Evolutionary conservation across 1,140 invertebrate species (phyloP).

Genomic region (Bombus affinis): DNA sequence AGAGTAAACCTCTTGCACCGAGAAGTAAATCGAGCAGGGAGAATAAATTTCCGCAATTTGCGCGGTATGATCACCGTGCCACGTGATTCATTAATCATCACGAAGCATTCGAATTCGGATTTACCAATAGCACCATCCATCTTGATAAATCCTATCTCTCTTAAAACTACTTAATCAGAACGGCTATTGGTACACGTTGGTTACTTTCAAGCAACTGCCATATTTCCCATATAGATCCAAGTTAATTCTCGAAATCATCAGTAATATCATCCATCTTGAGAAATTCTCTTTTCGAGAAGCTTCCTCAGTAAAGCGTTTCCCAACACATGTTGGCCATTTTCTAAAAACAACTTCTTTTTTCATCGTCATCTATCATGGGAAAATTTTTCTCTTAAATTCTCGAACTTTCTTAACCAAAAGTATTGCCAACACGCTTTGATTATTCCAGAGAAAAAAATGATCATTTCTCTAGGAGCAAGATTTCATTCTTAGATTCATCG

Average conservation of each 20-base stretch:
- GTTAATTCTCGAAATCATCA: too few species aligned
- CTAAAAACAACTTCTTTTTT: too few species aligned
- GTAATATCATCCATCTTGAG: neutral
- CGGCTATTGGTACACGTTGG: neutral
- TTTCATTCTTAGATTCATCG: too few species aligned
- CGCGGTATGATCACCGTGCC: neutral
- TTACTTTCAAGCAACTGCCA: neutral
- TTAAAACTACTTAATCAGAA: neutral
- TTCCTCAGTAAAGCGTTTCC: too few species aligned
- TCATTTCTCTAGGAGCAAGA: too few species aligned
- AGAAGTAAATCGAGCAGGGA: slow-evolving; percentile 20
- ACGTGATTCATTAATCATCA: slow-evolving; percentile 30
- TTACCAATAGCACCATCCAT: neutral
- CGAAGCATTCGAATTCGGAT: neutral
- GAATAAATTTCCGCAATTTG: slow-evolving; percentile 37
- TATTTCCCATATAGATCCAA: too few species aligned
- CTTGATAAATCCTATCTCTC: slow-evolving; percentile 14
- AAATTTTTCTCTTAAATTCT: too few species aligned
- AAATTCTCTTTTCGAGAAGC: neutral
- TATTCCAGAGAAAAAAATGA: too few species aligned
- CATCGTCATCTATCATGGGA: too few species aligned
- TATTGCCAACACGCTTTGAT: too few species aligned
- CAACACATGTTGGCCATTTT: too few species aligned
- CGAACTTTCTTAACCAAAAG: too few species aligned
- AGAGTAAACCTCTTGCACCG: slow-evolving; percentile 26